Evolutionary conservation across 2,113 vertebrate species (phyloP).

Genomic region (Heliornis fulica): DNA sequence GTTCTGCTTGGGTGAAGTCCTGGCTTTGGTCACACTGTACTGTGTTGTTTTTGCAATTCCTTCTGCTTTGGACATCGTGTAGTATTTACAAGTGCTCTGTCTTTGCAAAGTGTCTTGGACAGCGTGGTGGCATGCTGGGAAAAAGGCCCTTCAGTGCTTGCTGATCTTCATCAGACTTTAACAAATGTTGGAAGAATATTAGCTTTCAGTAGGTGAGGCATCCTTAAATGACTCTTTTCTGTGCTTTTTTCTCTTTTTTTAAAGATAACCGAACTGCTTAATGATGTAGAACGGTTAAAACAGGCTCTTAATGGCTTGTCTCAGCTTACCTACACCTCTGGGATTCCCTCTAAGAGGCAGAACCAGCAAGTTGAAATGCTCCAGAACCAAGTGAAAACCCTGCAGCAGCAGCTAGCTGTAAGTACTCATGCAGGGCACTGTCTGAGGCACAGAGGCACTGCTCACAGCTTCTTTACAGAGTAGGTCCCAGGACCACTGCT

Average conservation of each 20-base stretch:
- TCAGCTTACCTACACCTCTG: slow-evolving; percentile 86
- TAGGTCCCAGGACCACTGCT: not conserved
- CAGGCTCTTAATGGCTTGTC: slow-evolving; percentile 91
- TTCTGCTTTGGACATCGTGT: accelerated
- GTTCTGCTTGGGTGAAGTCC: not conserved
- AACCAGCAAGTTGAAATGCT: slow-evolving; percentile 85
- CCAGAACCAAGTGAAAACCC: slow-evolving; percentile 86
- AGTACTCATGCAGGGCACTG: slow-evolving; percentile 57
- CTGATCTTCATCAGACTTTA: not conserved
- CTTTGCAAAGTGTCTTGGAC: not conserved
- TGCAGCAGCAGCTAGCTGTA: slow-evolving; percentile 95
- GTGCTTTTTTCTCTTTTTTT: not conserved
- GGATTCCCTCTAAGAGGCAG: slow-evolving; percentile 85
- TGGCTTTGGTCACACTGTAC: not conserved
- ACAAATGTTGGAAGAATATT: not conserved
- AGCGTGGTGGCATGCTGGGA: not conserved
- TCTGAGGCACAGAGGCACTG: not conserved
- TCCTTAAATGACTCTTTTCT: not conserved
- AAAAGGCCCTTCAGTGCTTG: not conserved
- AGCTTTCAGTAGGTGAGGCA: not conserved
- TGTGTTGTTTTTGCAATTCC: not conserved
- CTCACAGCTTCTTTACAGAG: not conserved
- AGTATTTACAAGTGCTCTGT: not conserved
- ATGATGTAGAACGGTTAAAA: slow-evolving; percentile 90
- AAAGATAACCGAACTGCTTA: slow-evolving; percentile 92